Evolutionary conservation across 2,113 vertebrate species (phyloP).

Genomic region (Brienomyrus longianalis): DNA sequence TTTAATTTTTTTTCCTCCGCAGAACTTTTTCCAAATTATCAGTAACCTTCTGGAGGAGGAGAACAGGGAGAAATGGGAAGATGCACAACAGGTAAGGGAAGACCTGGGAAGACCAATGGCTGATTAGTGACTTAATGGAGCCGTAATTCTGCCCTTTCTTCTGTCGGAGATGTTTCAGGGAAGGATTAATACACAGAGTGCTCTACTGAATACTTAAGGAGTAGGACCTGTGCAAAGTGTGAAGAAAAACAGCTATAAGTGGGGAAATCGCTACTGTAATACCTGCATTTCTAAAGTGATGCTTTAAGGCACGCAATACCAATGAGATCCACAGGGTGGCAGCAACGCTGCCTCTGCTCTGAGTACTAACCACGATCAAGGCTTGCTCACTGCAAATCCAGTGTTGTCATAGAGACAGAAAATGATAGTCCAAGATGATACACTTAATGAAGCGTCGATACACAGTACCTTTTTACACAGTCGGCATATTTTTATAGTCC

Average conservation of each 20-base stretch:
- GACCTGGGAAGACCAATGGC: not conserved
- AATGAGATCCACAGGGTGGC: conserved; percentile 37
- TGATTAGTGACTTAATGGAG: not conserved
- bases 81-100: conserved; percentile 85
- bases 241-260: not conserved
- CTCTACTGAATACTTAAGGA: not conserved
- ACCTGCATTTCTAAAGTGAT: not conserved
- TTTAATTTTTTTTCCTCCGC: conserved; percentile 48
- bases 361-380: conserved; percentile 10
- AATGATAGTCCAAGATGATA: not conserved
- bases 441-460: not conserved
- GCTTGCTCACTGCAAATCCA: not conserved
- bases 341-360: conserved; percentile 25
- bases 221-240: not conserved
- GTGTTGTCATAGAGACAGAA: conserved; percentile 3
- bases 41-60: conserved; percentile 98
- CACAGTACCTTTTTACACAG: not conserved
- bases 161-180: not conserved
- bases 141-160: not conserved
- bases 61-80: conserved; percentile 97
- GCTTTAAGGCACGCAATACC: conserved; percentile 11
- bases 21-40: conserved; percentile 99
- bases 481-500: not conserved
- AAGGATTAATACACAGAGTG: not conserved
- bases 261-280: not conserved